Percentiles rank a stretch among this genome's conserved stretches.
These are phyloP conservation scores for Drosophila orena DNA, from an alignment of 1,140 invertebrate genomes.

Conservation along the genomic window DNA sequence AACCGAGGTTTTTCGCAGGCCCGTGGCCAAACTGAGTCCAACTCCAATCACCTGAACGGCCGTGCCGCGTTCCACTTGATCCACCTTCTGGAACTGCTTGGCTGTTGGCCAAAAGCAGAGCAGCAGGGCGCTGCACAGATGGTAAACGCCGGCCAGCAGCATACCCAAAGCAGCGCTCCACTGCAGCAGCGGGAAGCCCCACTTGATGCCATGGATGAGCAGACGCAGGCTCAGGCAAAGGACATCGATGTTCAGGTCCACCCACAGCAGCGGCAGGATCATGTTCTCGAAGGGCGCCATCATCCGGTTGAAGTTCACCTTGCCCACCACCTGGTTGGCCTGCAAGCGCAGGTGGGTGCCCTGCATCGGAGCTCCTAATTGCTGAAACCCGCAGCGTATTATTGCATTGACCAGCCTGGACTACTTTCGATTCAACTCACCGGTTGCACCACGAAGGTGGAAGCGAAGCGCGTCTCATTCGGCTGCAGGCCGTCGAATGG, in stretches of 20 bases:
- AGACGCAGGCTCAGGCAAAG: conserved; percentile 67
- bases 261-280: conserved; percentile 88
- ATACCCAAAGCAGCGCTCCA: conserved; percentile 78
- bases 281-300: conserved; percentile 87
- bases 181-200: conserved; percentile 78
- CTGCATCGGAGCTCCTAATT: conserved; percentile 87
- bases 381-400: conserved; percentile 74
- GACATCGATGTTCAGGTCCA: conserved; percentile 86
- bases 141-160: conserved; percentile 75
- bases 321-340: conserved; percentile 88
- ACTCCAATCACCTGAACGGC: conserved; percentile 10
- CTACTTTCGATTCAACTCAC: conserved; percentile 80
- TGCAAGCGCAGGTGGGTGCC: conserved; percentile 87
- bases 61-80: conserved; percentile 35
- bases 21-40: neutral
- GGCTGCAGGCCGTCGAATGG: conserved; percentile 89
- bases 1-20: conserved; percentile 33
- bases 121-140: conserved; percentile 81
- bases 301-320: conserved; percentile 86
- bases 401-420: neutral
- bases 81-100: conserved; percentile 38
- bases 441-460: conserved; percentile 85
- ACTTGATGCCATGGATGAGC: conserved; percentile 73
- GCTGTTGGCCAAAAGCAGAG: conserved; percentile 63
- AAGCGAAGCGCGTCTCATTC: conserved; percentile 86